These are phyloP conservation scores for Cydia strobilella DNA, from an alignment of 1,140 invertebrate species.

Conservation along the genomic window DNA sequence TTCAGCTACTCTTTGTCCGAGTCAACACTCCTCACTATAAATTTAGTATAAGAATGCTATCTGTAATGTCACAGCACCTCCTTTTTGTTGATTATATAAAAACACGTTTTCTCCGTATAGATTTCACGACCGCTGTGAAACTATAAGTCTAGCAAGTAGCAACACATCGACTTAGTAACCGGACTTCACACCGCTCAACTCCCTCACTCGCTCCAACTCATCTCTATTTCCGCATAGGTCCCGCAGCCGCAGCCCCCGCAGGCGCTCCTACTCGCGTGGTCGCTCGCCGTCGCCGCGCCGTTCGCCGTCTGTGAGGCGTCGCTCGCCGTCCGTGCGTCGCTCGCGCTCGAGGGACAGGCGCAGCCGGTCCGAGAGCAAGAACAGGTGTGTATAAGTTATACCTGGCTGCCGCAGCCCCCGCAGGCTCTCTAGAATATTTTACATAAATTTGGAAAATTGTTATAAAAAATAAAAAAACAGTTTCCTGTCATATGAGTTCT, in stretches of 20 bases:
- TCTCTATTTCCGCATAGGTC: slow-evolving; percentile 51
- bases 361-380: slow-evolving; percentile 74
- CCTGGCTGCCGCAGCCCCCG: too few relatives aligned
- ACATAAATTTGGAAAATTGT: too few relatives aligned
- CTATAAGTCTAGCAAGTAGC: too few relatives aligned
- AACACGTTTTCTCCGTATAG: too few relatives aligned
- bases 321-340: slow-evolving; percentile 67
- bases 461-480: too few relatives aligned
- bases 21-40: too few relatives aligned
- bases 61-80: neutral
- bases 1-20: too few relatives aligned
- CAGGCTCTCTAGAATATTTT: too few relatives aligned
- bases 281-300: slow-evolving; percentile 63
- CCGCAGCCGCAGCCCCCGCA: slow-evolving; percentile 69
- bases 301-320: slow-evolving; percentile 67
- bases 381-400: slow-evolving; percentile 50
- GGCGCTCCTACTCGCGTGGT: slow-evolving; percentile 70
- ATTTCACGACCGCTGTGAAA: too few relatives aligned
- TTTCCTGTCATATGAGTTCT: too few relatives aligned
- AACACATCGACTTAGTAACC: neutral
- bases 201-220: neutral
- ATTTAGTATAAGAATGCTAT: neutral
- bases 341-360: slow-evolving; percentile 68
- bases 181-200: slow-evolving; percentile 1
- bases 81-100: too few relatives aligned